Evolutionary conservation across 2,888 invertebrate species (phyloP).

Genomic region (Bembecia ichneumoniformis): DNA sequence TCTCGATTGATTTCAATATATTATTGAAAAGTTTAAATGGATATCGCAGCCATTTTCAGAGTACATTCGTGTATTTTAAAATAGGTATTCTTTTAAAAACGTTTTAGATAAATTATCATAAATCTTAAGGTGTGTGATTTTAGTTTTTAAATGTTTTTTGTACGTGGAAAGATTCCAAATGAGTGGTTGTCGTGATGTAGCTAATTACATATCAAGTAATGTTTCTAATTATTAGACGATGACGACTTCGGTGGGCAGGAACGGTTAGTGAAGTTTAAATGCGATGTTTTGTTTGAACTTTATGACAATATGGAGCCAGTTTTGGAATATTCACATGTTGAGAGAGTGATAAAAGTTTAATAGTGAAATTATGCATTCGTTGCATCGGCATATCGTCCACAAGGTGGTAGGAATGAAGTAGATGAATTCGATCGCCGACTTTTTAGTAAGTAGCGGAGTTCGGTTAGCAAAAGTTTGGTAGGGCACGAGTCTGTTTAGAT

Average conservation of each 20-base stretch:
- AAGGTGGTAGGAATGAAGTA: slow-evolving; percentile 52
- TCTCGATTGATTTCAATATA: slow-evolving; percentile 12
- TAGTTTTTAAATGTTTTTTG: slow-evolving; percentile 51
- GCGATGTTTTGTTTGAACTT: slow-evolving; percentile 45
- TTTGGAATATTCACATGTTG: slow-evolving; percentile 56
- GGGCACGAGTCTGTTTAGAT: slow-evolving; percentile 5
- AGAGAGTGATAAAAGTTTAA: slow-evolving; percentile 56
- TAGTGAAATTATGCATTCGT: slow-evolving; percentile 55
- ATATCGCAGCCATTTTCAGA: slow-evolving; percentile 2
- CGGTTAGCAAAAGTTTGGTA: too few species aligned
- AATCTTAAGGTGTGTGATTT: slow-evolving; percentile 61
- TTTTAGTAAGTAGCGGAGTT: background rate
- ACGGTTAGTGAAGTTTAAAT: slow-evolving; percentile 49
- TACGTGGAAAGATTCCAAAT: slow-evolving; percentile 70
- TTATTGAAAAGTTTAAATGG: slow-evolving; percentile 5
- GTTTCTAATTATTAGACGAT: slow-evolving; percentile 46
- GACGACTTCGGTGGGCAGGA: slow-evolving; percentile 20
- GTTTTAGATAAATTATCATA: slow-evolving; percentile 17
- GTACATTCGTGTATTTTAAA: background rate
- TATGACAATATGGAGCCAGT: slow-evolving; percentile 57
- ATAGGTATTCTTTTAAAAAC: background rate
- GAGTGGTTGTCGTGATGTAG: slow-evolving; percentile 48
- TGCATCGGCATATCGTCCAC: slow-evolving; percentile 62
- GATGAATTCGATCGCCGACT: slow-evolving; percentile 24
- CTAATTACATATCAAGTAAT: slow-evolving; percentile 69